Percentiles rank a stretch among this genome's conserved stretches.
Evolutionary conservation across 1,140 invertebrate species (phyloP).

Genomic region (Pantala flavescens): DNA sequence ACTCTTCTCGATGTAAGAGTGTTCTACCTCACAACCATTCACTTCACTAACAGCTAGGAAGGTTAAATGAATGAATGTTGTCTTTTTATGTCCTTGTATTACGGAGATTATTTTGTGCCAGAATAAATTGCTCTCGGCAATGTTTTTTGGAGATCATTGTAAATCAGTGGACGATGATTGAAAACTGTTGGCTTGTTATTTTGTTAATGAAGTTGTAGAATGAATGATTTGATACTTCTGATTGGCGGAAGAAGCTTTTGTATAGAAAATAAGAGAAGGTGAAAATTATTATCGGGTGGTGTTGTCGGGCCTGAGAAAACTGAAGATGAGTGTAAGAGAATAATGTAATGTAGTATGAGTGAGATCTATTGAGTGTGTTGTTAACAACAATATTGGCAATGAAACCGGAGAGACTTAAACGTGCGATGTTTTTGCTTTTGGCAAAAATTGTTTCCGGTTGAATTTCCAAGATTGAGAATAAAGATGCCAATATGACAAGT

Average conservation of each 20-base stretch:
- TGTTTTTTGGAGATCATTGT: not conserved
- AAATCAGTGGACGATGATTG: not conserved
- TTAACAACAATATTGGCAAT: not conserved
- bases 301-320: no score
- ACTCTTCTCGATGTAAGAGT: not conserved
- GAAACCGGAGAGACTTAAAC: not conserved
- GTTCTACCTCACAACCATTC: conserved; percentile 8
- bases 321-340: no score
- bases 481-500: not conserved
- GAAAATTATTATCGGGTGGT: no score
- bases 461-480: not conserved
- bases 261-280: no score
- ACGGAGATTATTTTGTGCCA: not conserved
- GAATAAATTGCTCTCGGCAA: not conserved
- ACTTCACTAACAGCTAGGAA: not conserved
- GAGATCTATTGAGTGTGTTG: not conserved
- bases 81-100: not conserved
- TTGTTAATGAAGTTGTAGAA: no score
- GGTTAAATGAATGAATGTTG: conserved; percentile 2
- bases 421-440: not conserved
- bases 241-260: no score
- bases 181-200: not conserved
- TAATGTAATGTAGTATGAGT: no score
- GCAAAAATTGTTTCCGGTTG: not conserved
- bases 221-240: no score